A percentile compares a stretch with the other conserved stretches of the same genome.
Conservation (phyloP, 2,113 vertebrate species). For the Petromus typicus region DNA sequence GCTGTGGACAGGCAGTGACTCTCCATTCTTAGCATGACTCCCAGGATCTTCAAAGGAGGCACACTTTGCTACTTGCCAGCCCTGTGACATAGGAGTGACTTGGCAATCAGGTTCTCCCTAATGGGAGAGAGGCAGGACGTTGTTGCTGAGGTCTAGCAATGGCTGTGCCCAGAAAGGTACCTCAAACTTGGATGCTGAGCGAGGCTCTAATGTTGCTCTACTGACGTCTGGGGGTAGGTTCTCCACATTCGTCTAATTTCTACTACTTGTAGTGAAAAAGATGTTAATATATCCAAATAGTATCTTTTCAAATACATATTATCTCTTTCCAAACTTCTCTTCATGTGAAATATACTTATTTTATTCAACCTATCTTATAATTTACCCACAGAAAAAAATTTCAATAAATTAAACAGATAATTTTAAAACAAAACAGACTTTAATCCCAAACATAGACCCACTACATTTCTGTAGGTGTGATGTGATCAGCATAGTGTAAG, state of each 20-base stretch:
- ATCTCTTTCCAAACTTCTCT: neutral
- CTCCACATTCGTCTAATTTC: neutral
- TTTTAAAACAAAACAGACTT: neutral
- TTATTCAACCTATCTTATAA: neutral
- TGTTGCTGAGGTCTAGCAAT: fast-evolving
- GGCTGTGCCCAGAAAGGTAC: neutral
- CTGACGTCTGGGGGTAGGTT: neutral
- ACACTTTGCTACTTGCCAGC: too few species aligned
- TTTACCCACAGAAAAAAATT: neutral
- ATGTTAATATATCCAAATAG: neutral
- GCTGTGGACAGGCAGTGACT: neutral
- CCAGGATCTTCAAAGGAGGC: neutral
- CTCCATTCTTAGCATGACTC: neutral
- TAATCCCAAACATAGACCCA: neutral
- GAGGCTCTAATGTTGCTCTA: neutral
- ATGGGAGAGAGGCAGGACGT: neutral
- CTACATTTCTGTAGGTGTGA: neutral
- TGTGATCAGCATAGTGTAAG: neutral
- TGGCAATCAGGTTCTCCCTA: neutral
- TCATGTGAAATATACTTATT: neutral
- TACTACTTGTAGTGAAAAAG: neutral
- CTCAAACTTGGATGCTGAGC: neutral
- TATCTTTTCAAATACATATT: neutral
- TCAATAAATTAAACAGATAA: neutral
- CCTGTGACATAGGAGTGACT: neutral